A percentile compares a stretch with the other conserved stretches of the same genome.
Evolutionary conservation across 2,797 vertebrate species (phyloP).

Genomic region (Dipus sagitta): DNA sequence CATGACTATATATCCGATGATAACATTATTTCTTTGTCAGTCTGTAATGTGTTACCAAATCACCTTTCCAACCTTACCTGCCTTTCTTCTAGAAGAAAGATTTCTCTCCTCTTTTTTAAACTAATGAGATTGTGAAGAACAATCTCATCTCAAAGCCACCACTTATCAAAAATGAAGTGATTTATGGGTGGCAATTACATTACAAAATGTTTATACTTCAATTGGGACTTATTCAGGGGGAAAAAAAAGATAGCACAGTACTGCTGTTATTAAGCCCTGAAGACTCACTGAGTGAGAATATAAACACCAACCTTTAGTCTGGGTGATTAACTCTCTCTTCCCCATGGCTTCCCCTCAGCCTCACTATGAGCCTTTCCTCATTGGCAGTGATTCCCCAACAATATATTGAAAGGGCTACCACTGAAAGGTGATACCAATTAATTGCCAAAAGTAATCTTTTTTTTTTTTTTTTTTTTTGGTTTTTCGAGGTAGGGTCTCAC

Average conservation of each 20-base stretch:
- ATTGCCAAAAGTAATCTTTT: constrained; percentile 79
- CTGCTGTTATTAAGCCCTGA: constrained; percentile 75
- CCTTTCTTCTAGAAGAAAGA: constrained; percentile 33
- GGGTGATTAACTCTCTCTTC: constrained; percentile 76
- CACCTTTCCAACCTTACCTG: constrained; percentile 40
- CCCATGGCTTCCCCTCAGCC: constrained; percentile 66
- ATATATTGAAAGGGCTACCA: constrained; percentile 57
- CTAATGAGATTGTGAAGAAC: constrained; percentile 68
- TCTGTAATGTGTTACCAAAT: neutral
- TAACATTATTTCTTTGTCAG: constrained; percentile 26
- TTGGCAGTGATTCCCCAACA: constrained; percentile 63
- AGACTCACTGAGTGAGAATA: constrained; percentile 61
- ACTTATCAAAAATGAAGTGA: constrained; percentile 76
- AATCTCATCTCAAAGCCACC: constrained; percentile 67
- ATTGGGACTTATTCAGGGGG: constrained; percentile 68
- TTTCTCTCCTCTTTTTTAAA: constrained; percentile 60
- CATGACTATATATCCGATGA: neutral
- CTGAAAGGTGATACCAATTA: constrained; percentile 83
- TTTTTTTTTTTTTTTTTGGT: no score
- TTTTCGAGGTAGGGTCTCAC: no score
- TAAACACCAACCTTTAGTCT: constrained; percentile 75
- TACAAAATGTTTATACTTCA: constrained; percentile 74
- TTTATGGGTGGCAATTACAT: constrained; percentile 74
- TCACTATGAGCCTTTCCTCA: constrained; percentile 69
- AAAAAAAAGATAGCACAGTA: constrained; percentile 55